phyloP scores from a whole-genome alignment of 2,888 invertebrate species.

The Lordiphosa andalusiaca region DNA sequence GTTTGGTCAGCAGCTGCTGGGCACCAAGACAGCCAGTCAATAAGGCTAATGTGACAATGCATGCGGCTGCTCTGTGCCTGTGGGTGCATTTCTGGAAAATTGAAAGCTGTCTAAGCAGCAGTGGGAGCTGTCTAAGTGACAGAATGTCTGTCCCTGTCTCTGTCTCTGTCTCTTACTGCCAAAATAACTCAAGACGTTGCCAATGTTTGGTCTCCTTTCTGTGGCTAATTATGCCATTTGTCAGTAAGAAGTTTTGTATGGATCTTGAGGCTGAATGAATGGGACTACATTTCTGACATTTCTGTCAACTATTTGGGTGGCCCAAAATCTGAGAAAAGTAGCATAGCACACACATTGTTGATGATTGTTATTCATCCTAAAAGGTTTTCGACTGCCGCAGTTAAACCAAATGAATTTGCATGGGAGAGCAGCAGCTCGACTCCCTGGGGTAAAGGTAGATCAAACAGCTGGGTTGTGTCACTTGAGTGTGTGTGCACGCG shows the following conservation, averaged over 20 bases:
- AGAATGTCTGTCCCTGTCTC: conserved; percentile 21
- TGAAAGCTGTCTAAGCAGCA: conserved; percentile 54
- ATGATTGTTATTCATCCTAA: conserved; percentile 5
- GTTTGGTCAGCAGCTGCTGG: conserved; percentile 16
- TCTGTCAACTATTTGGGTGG: conserved; percentile 31
- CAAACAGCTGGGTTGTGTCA: conserved; percentile 31
- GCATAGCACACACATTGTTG: too few relatives aligned
- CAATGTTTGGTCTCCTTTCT: conserved; percentile 29
- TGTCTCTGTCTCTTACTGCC: conserved; percentile 32
- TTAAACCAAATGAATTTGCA: conserved; percentile 37
- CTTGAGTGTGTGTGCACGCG: conserved; percentile 25
- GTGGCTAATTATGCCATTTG: conserved; percentile 53
- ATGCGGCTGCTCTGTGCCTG: conserved; percentile 16
- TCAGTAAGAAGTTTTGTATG: conserved; percentile 12
- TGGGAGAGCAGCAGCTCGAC: conserved; percentile 8
- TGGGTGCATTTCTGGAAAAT: conserved; percentile 65
- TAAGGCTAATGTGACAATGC: conserved; percentile 45
- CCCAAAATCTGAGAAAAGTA: background rate
- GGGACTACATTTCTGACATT: conserved; percentile 28
- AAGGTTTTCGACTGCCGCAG: conserved; percentile 13
- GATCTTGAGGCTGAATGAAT: conserved; percentile 3
- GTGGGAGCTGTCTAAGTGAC: background rate
- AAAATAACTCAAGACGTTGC: conserved; percentile 29
- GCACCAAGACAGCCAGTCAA: conserved; percentile 19
- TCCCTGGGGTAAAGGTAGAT: conserved; percentile 18